These are phyloP conservation scores for Willowsia nigromaculata DNA, from an alignment of 2,888 invertebrate genomes.

Conservation along the genomic window DNA sequence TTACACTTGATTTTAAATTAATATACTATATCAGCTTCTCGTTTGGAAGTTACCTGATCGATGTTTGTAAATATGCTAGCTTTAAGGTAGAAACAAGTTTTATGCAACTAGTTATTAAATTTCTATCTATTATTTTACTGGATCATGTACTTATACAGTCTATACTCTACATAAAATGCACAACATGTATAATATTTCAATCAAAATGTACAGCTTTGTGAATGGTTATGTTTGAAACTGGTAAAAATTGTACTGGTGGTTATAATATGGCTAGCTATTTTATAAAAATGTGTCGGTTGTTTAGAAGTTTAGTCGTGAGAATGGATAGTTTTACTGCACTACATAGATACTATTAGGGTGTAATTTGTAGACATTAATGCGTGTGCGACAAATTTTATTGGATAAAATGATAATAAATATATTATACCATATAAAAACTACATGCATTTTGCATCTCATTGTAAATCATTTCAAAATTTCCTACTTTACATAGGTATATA, in stretches of 20 bases:
- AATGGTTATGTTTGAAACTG: conserved; percentile 4
- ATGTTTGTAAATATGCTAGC: conserved; percentile 25
- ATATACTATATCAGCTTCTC: conserved; percentile 33
- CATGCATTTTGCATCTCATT: no score
- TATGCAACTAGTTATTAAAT: no score
- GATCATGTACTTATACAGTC: conserved; percentile 15
- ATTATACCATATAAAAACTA: not conserved
- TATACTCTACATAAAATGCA: no score
- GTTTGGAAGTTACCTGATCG: conserved; percentile 66
- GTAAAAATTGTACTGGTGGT: conserved; percentile 27
- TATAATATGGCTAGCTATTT: not conserved
- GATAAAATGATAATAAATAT: conserved; percentile 8
- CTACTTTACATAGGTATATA: no score
- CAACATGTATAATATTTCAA: not conserved
- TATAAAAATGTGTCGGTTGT: conserved; percentile 2
- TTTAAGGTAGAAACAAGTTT: not conserved
- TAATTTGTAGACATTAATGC: not conserved
- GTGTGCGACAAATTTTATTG: conserved; percentile 6
- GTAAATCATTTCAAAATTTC: no score
- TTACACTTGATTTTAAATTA: not conserved
- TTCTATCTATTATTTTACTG: not conserved
- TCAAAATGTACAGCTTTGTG: not conserved
- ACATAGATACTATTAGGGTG: not conserved
- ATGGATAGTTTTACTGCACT: not conserved
- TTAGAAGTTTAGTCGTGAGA: not conserved